phyloP scores from a whole-genome alignment of 1,140 invertebrate species.

The Monochamus saltuarius region DNA sequence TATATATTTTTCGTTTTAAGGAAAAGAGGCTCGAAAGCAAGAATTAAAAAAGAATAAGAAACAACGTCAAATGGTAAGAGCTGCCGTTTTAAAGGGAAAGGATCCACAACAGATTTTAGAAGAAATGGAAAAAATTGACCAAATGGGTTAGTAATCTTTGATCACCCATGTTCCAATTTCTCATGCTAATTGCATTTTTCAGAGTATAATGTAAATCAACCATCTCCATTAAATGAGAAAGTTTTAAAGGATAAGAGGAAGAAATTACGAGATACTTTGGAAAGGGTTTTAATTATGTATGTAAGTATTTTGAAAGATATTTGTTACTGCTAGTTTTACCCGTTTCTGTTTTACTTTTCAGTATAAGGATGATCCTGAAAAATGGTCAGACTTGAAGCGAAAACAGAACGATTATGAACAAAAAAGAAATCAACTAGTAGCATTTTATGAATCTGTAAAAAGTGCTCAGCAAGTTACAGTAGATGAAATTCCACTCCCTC shows the following conservation, averaged over 20 bases:
- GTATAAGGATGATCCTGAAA: constrained; percentile 95
- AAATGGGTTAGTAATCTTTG: constrained; percentile 75
- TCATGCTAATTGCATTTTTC: constrained; percentile 47
- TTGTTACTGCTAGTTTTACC: neutral
- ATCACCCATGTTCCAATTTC: neutral
- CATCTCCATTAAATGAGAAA: constrained; percentile 93
- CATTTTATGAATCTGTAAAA: constrained; percentile 92
- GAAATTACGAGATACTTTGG: constrained; percentile 93
- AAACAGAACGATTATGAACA: constrained; percentile 93
- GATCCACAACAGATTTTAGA: constrained; percentile 91
- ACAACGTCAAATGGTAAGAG: constrained; percentile 91
- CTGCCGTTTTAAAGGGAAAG: constrained; percentile 97
- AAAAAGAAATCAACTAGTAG: constrained; percentile 78
- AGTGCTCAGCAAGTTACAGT: constrained; percentile 93
- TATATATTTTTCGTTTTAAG: constrained; percentile 56
- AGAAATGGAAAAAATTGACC: constrained; percentile 97
- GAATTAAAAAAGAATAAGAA: constrained; percentile 98
- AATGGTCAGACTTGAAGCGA: constrained; percentile 87
- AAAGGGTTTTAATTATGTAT: constrained; percentile 92
- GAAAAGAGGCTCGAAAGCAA: constrained; percentile 96
- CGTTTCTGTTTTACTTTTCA: constrained; percentile 51
- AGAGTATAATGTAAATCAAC: constrained; percentile 94
- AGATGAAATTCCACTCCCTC: constrained; percentile 94
- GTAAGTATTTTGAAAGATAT: constrained; percentile 68
- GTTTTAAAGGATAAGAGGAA: constrained; percentile 95